Evolutionary conservation across 2,797 vertebrate genomes (phyloP), one percentile per base, ranked within the genome.

Genomic region (Myotis myotis): DNA sequence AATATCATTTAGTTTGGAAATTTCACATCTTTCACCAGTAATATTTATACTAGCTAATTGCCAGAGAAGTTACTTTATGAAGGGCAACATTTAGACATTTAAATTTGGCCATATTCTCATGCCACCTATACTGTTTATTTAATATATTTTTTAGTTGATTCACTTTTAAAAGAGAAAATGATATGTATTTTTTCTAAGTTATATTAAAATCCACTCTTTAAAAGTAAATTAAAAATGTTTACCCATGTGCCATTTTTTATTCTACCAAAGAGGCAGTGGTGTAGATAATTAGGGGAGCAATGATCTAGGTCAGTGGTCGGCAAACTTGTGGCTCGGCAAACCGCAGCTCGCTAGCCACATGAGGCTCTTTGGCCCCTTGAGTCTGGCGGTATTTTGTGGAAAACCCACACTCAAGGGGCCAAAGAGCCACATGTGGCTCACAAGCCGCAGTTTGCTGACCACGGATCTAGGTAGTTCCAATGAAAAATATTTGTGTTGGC

Each of bases 1-100:
- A 92, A 80, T 60, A 78, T 57, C 49, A 53, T 57, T 93, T 76
- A 47, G n/a, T 79, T 74, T 68, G n/a, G 41, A 89, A 80, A 83
- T 74, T 75, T 70, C 28, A 28, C 15, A 6, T 76, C 60, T 81
- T 88, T 78, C 13, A 41, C 17, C 22, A 60, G 7, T 83, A 51
- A 12, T 74, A 51, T 76, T 78, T 76, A 19, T 57, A 10, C 30
- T 84, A 76, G 19, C 17, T 80, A 30, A 57, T 75, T 3, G 6
- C 20, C n/a, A 66, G 16, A 88, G 74, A 85, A 38, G 41, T 82
- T 95, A 30, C 3, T 23, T 64, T 60, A 28, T 44, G 8, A 33
- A 86, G 33, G 6, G 10, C 20, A 78, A 25, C 36, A 47, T 89
- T 71, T 70, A 87, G 38, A 62, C 23, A 30, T 79, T 79, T 23